Evolutionary conservation across 2,888 invertebrate species (phyloP), one percentile per base, ranked within the genome.

Genomic region (Rhodophaea formosa): DNA sequence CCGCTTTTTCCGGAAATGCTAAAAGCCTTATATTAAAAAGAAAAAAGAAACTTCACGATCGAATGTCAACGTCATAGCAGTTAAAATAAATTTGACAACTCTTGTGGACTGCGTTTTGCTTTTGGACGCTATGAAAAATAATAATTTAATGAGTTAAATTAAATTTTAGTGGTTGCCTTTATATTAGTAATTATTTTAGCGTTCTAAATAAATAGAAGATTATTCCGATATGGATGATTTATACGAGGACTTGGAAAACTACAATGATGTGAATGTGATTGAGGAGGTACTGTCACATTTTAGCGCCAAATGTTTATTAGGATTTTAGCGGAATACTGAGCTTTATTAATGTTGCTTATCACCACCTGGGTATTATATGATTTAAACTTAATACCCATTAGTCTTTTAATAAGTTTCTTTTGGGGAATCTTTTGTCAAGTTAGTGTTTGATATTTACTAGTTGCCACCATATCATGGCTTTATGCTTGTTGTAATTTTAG

Each of bases 231-330:
- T 89, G 88, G 86, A 86, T 45, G 79, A 75, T 58, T 60, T 91
- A 57, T 91, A 91, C 61, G 74, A 69, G 15, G 74, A 89, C 69
- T 77, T 91, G 59, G 82, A 86, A 30, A 88, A 91, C 65, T 91
- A 85, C 65, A 75, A 87, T 29, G 82, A 87, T 43, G 79, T 79
- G 29, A 72, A 77, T 58, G 69, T 72, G 55, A 59, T 85, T 57
- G 69, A 75, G 30, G 82, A 86, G 84, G 88, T 88, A 80, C 29
- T 53, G 59, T 51, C 43, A 35, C 46, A 61, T 77, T 84, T 86
- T 85, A 86, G 84, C 86, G 87, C 86, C 81, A 87, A 86, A 77
- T 74, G 59, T 59, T 57, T 55, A 57, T 70, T 58, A 64, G 59
- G 45, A 17, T 42, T 14, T 66, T 61, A 15, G 15, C 60, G 60